These are phyloP conservation scores for Plectropomus leopardus DNA, from an alignment of 2,113 vertebrate species.

Conservation along the genomic window DNA sequence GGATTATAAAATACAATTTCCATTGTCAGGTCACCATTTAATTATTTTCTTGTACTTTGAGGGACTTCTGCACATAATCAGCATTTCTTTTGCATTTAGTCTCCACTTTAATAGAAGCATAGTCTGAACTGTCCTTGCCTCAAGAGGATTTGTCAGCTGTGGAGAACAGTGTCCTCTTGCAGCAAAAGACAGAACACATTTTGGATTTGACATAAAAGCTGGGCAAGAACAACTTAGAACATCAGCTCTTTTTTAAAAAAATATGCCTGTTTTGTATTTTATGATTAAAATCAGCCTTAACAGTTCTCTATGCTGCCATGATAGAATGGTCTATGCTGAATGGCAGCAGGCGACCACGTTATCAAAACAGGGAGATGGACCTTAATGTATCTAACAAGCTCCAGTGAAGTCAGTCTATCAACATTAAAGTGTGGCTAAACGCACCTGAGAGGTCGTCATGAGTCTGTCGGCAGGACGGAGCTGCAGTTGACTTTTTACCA, in stretches of 20 bases:
- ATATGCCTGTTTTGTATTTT: background rate
- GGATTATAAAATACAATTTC: conserved; percentile 4
- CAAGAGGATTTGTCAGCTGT: conserved; percentile 30
- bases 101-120: conserved; percentile 6
- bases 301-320: background rate
- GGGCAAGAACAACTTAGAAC: conserved; percentile 1
- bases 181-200: background rate
- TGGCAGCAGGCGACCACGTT: conserved; percentile 4
- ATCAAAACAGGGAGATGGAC: conserved; percentile 23
- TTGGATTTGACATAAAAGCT: background rate
- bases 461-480: conserved; percentile 42
- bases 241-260: background rate
- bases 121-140: conserved; percentile 16
- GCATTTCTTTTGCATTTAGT: conserved; percentile 12
- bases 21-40: background rate
- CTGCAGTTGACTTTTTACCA: conserved; percentile 28
- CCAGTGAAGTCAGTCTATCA: conserved; percentile 17
- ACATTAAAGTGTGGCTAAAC: conserved; percentile 12
- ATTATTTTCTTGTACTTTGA: background rate
- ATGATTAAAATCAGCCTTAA: background rate
- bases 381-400: conserved; percentile 32
- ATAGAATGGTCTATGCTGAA: background rate
- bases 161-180: background rate
- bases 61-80: background rate
- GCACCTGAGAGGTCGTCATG: conserved; percentile 28